Evolutionary conservation across 2,113 vertebrate species (phyloP), one percentile per base, ranked within the genome.

Genomic region (Herpailurus yagouaroundi): DNA sequence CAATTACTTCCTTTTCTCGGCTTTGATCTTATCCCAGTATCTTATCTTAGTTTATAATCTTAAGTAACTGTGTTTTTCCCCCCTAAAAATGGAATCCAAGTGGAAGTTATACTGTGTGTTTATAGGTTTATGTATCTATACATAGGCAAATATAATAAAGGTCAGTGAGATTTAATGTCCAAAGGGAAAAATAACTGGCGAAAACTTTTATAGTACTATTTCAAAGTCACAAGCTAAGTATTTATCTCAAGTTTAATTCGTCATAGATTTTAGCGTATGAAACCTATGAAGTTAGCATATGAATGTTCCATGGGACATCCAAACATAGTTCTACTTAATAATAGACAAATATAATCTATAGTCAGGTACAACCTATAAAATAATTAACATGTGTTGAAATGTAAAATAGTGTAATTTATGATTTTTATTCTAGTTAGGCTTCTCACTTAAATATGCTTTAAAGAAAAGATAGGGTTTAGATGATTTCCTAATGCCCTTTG

Each of bases 1-100:
- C 25, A 25, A 63, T 89, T 74, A 12, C 79, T 95, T 93, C 33
- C 31, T 77, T 69, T 80, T 86, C 18, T 83, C 63, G 33, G 71
- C 81, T 96, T 91, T 94, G 86, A 74, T 57, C 52, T 85, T 84
- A 89, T 90, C n/a, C 48, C 87, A 31, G 25, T 84, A 48, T 83
- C 29, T 95, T 85, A 95, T 57, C 66, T 90, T 94, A n/a, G n/a
- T 89, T 93, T 95, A 27, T 87, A 74, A 69, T 91, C 64, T 27
- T 87, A 95, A 94, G 50, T 80, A 87, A 55, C 45, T 83, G 11
- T 89, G 16, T 7, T 9, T 9, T 74, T 91, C 9, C n/a, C 76
- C 85, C 25, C 68, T 94, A 25, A 64, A 92, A 84, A 91, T 64
- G 21, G 41, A 25, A 88, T 55, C 48, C n/a, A 93, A 80, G 60